Evolutionary conservation across 2,797 vertebrate species (phyloP), one percentile per base, ranked within the genome.

Genomic region (Lepilemur septentrionalis): DNA sequence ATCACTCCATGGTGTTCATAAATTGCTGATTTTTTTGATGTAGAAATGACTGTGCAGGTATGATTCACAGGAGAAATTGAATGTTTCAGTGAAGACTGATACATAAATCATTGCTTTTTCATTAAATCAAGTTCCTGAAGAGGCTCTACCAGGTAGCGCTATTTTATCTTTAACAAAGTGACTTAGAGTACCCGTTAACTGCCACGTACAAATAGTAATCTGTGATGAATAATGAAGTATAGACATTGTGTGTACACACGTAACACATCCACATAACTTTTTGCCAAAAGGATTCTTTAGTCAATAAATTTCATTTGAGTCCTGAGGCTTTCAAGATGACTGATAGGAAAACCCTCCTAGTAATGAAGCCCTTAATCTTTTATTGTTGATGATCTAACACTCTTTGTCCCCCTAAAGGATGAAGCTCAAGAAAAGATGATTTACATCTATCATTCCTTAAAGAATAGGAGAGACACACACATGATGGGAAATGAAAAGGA

Each of bases 401-500:
- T 67, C 73, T 65, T 82, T 38, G 70, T 92, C 50, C 7, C 4
- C 76, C 22, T 23, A 23, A 35, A 99, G 99, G 99, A 99, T 93
- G 98, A 99, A 97, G 69, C 97, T 57, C 93, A 93, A 69, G 98
- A 98, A 95, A 98, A 99, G 55, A 98, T 99, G 81, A 98, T 99
- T 63, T 99, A 99, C 5, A 98, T 99, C n/a, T 98, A 99, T 48
- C 99, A 99, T 94, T 99, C 99, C 6, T 95, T 99, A 89, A 99
- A 98, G 97, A 99, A 99, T 94, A 98, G 96, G 79, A 99, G 99
- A 97, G 98, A 99, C n/a, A 98, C 41, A 3, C 99, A 99, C 98
- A 99, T 99, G 99, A 99, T 99, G 99, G 99, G 99, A 46, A 97
- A 97, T 30, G 98, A 98, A 3, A 98, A 98, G 4, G 98, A 98